phyloP scores from a whole-genome alignment of 2,888 invertebrate genomes.

The Ormyrus rosae region DNA sequence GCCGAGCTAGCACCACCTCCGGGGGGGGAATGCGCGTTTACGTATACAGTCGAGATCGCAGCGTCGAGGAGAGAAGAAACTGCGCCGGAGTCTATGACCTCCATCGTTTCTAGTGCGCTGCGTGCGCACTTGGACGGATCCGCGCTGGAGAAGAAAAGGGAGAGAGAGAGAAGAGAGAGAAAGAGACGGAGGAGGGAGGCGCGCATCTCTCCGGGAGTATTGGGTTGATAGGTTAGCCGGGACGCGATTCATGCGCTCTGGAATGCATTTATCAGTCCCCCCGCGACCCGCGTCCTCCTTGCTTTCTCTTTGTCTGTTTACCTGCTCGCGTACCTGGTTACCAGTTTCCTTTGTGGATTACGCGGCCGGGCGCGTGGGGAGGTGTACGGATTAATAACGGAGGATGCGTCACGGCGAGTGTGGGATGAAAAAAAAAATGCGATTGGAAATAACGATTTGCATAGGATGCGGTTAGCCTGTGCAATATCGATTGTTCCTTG shows the following conservation, averaged over 20 bases:
- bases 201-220: conserved; percentile 5
- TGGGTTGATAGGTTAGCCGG: conserved; percentile 43
- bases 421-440: no score
- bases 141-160: background rate
- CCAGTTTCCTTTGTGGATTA: background rate
- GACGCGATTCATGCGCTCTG: conserved; percentile 21
- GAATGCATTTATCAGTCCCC: conserved; percentile 32
- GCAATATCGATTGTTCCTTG: background rate
- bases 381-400: background rate
- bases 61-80: conserved; percentile 47
- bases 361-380: background rate
- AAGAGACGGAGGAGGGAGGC: background rate
- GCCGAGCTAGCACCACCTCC: no score
- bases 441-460: background rate
- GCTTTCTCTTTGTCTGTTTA: conserved; percentile 7
- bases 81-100: conserved; percentile 65
- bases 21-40: background rate
- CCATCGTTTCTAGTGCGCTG: conserved; percentile 72
- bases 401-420: background rate
- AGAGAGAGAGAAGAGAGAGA: background rate
- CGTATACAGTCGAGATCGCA: background rate
- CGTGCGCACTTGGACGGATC: conserved; percentile 20
- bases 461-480: background rate
- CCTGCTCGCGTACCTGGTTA: background rate
- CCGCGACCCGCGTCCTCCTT: background rate